phyloP scores from a whole-genome alignment of 2,888 invertebrate genomes.

The Cataglyphis livida region DNA sequence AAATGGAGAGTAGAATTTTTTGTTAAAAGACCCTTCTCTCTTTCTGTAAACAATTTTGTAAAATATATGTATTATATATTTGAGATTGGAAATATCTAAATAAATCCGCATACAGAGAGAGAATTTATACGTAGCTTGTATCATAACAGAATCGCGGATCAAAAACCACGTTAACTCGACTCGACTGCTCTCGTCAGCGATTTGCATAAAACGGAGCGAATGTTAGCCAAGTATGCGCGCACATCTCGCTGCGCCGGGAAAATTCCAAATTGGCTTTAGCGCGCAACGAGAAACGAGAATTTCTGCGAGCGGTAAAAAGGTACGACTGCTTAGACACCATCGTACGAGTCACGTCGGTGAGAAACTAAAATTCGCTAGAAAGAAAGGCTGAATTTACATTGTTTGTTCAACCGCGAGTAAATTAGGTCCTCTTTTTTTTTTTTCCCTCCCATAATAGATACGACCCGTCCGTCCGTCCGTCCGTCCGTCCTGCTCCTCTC shows the following conservation, averaged over 20 bases:
- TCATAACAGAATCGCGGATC: constrained; percentile 11
- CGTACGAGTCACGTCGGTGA: constrained; percentile 6
- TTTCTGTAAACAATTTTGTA: background rate
- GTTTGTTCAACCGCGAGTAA: constrained; percentile 46
- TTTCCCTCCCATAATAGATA: background rate
- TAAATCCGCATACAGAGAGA: background rate
- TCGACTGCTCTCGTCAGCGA: constrained; percentile 29
- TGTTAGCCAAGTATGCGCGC: constrained; percentile 24
- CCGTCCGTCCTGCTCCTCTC: background rate
- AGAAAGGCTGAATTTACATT: constrained; percentile 49
- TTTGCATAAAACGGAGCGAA: constrained; percentile 45
- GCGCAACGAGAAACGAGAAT: constrained; percentile 15
- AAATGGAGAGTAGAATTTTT: background rate
- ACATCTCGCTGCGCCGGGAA: constrained; percentile 15
- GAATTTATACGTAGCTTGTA: constrained; percentile 15
- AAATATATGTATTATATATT: background rate
- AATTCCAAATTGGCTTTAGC: constrained; percentile 38
- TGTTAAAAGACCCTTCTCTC: background rate
- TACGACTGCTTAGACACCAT: constrained; percentile 42
- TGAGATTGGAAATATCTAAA: background rate
- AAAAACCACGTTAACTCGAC: constrained; percentile 24
- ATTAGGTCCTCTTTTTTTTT: constrained; percentile 24
- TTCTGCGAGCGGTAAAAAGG: constrained; percentile 24
- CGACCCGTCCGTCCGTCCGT: background rate
- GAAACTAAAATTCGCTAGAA: constrained; percentile 36